Base-by-base conservation (phyloP, 2,888 invertebrate genomes). In the Neoitamus cyanurus region DNA sequence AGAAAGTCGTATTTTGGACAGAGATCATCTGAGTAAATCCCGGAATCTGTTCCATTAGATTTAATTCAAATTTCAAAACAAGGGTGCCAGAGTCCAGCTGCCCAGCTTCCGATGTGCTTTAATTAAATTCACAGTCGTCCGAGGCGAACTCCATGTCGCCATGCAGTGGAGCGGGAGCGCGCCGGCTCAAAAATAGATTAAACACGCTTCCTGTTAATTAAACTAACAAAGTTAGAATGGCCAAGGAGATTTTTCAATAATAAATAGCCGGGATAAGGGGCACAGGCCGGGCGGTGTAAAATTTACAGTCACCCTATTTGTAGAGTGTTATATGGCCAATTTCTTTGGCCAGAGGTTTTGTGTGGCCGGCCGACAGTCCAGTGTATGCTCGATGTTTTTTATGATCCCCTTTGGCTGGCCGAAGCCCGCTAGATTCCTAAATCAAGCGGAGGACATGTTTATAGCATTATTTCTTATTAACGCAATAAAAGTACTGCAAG, bases 401-500 rank as follows among this genome's bases (percentile, higher is more conserved):
- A 72, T 84, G 78, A 83, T 83, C 48, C 83, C 72, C 20, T 48
- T 83, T 42, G 73, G 46, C 34, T 72, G 73, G 48, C 72, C 46
- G 73, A 83, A 83, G 83, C 83, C 83, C 34, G 73, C 31, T 88
- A 88, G 88, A 87, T 82, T 86, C 85, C 83, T 86, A 85, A 86
- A 86, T 91, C 90, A 91, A 91, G 89, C 89, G 89, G 89, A 89
- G 88, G 91, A 91, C 91, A 91, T 91, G 90, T 91, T 91, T 91
- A 91, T 91, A 89, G 90, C 90, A 88, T 87, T 88, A 87, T 87
- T 87, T 88, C 87, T 87, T 87, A 87, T 87, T 87, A 89, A 89
- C 89, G 89, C 90, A 90, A 90, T 89, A 90, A 89, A 89, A 89
- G 89, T 89, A 89, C 89, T 72, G 83, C 83, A 77, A 78, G 72